These are phyloP conservation scores for Acropternis orthonyx DNA, from an alignment of 2,797 vertebrate species.

Conservation along the genomic window DNA sequence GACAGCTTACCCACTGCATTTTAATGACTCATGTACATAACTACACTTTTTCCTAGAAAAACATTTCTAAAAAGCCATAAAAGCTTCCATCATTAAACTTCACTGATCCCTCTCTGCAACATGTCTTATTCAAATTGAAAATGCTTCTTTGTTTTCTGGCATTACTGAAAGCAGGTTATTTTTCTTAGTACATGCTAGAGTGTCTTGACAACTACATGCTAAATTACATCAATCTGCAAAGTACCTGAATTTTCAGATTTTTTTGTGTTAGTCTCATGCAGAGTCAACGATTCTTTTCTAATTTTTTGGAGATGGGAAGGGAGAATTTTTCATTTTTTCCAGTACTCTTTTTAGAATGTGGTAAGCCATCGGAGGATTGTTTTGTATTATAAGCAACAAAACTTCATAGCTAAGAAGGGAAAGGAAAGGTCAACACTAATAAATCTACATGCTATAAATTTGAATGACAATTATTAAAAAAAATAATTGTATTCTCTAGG, in stretches of 20 bases:
- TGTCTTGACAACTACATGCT: neutral
- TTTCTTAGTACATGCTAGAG: neutral
- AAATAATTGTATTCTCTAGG: neutral
- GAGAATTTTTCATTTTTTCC: neutral
- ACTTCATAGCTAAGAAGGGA: neutral
- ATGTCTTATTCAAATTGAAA: neutral
- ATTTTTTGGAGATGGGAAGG: neutral
- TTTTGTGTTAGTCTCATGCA: neutral
- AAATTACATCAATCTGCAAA: neutral
- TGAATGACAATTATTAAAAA: neutral
- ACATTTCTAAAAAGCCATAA: neutral
- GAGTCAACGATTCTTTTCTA: neutral
- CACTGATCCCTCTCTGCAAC: accelerated
- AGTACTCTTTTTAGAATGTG: neutral
- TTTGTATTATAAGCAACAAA: neutral
- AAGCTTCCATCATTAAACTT: neutral
- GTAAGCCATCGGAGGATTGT: neutral
- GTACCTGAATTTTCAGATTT: neutral
- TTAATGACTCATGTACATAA: neutral
- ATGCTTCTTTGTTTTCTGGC: neutral
- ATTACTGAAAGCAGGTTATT: neutral
- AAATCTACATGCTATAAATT: neutral
- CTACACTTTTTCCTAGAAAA: neutral
- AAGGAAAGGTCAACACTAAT: neutral
- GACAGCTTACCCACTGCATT: neutral